phyloP scores from a whole-genome alignment of 2,113 vertebrate genomes.

The Glaucomys volans region DNA sequence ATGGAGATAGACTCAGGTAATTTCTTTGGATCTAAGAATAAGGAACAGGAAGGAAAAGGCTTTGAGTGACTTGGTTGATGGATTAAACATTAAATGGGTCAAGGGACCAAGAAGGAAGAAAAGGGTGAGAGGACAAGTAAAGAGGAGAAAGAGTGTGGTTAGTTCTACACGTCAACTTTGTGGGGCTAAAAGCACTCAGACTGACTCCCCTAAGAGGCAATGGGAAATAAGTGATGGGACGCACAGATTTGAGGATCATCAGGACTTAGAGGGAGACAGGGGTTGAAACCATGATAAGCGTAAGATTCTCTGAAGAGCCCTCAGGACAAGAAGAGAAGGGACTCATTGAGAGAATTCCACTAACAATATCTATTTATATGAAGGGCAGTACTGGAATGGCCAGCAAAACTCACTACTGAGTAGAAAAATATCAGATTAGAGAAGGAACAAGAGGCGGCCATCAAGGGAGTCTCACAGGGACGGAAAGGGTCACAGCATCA shows the following conservation, averaged over 20 bases:
- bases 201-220: neutral
- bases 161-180: neutral
- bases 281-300: neutral
- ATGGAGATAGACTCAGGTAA: neutral
- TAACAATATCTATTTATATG: neutral
- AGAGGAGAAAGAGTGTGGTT: neutral
- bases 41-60: neutral
- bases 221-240: neutral
- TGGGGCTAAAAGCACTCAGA: neutral
- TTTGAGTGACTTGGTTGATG: neutral
- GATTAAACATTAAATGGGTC: neutral
- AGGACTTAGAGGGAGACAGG: rapidly evolving
- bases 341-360: neutral
- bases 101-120: neutral
- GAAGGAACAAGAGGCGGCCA: neutral
- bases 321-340: neutral
- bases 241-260: neutral
- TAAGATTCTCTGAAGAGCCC: neutral
- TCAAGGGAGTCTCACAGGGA: neutral
- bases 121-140: neutral
- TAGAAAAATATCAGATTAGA: neutral
- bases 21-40: neutral
- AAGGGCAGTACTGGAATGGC: neutral
- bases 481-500: neutral
- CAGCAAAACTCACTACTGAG: neutral